Conservation (phyloP, 2,797 vertebrate species). For the Acrocephalus scirpaceus region DNA sequence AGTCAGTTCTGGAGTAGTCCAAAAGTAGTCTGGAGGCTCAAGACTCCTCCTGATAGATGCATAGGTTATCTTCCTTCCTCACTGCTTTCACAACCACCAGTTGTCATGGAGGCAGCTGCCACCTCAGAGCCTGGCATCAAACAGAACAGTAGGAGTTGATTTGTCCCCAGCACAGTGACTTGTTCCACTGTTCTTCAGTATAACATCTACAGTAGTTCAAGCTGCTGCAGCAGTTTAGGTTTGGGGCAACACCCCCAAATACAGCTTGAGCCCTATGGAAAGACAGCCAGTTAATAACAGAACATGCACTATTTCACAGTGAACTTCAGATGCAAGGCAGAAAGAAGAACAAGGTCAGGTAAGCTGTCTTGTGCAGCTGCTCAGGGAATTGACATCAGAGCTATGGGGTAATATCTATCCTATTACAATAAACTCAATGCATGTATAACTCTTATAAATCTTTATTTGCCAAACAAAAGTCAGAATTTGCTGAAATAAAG, state of each 20-base stretch:
- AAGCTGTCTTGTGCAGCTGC: background rate
- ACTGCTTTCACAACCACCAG: background rate
- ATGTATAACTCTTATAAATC: constrained; percentile 10
- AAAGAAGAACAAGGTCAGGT: background rate
- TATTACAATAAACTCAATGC: background rate
- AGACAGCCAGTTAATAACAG: background rate
- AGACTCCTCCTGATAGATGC: background rate
- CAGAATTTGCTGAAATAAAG: constrained; percentile 43
- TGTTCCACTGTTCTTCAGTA: background rate
- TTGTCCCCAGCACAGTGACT: background rate
- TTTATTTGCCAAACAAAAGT: constrained; percentile 24
- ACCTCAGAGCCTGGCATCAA: background rate
- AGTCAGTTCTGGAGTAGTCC: no score
- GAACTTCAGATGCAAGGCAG: background rate
- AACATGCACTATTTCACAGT: background rate
- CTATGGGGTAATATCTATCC: background rate
- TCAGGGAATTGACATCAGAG: background rate
- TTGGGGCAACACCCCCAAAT: background rate
- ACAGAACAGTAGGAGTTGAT: background rate
- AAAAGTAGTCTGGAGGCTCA: background rate
- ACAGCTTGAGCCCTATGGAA: background rate
- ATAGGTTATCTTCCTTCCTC: background rate
- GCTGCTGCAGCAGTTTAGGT: background rate
- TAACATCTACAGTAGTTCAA: background rate
- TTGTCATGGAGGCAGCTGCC: background rate